These are phyloP conservation scores for Kryptopterus vitreolus DNA, from an alignment of 2,797 vertebrate genomes.

Conservation along the genomic window DNA sequence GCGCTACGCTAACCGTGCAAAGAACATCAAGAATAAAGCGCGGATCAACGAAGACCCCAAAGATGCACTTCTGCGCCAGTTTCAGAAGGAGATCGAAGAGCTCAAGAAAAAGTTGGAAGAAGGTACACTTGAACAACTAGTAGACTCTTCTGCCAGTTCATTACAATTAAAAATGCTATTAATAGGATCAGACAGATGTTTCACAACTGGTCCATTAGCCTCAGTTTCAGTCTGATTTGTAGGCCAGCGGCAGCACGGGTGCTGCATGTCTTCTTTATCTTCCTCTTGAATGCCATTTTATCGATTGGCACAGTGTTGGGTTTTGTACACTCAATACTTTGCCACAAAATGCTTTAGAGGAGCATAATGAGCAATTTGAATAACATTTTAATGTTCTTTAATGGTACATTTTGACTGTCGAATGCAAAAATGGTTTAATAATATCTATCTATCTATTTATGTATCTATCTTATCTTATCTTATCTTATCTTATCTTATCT, in stretches of 20 bases:
- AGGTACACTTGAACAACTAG: slow-evolving; percentile 70
- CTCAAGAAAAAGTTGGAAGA: slow-evolving; percentile 95
- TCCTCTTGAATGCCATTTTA: background rate
- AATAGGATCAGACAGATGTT: background rate
- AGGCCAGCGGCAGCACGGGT: background rate
- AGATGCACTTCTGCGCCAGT: slow-evolving; percentile 92
- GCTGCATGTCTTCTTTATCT: background rate
- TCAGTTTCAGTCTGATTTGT: background rate
- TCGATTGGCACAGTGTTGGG: background rate
- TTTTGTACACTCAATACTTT: background rate
- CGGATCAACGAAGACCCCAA: slow-evolving; percentile 99
- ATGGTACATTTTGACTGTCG: background rate
- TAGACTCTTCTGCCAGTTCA: too few species aligned
- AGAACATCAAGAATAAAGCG: slow-evolving; percentile 99
- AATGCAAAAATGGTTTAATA: background rate
- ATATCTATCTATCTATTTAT: too few species aligned
- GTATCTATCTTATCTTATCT: too few species aligned
- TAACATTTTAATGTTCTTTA: background rate
- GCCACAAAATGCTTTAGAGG: background rate
- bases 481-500: too few species aligned
- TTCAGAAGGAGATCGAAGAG: slow-evolving; percentile 98
- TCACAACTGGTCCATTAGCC: background rate
- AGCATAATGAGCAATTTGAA: background rate
- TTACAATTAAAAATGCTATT: background rate
- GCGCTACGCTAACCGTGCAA: slow-evolving; percentile 95